These are phyloP conservation scores for Anticlea derivata DNA, from an alignment of 2,888 invertebrate genomes.

Conservation along the genomic window DNA sequence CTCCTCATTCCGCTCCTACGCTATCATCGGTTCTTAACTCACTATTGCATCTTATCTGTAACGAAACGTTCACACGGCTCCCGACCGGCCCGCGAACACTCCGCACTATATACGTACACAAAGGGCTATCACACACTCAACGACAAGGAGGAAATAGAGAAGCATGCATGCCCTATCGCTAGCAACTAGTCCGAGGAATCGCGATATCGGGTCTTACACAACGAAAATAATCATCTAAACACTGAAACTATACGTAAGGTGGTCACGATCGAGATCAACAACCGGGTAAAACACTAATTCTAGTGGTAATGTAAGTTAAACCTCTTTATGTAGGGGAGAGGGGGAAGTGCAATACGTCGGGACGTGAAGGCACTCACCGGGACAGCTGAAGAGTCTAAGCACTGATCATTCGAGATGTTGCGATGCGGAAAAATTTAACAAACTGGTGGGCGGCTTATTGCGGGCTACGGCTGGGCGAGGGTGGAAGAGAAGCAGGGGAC, in stretches of 20 bases:
- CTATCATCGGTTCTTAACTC: constrained; percentile 74
- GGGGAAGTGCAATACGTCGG: constrained; percentile 22
- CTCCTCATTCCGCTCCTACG: constrained; percentile 76
- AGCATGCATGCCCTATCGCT: constrained; percentile 79
- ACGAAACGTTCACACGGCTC: constrained; percentile 66
- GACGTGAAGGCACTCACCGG: constrained; percentile 61
- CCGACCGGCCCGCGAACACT: constrained; percentile 53
- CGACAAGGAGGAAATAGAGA: constrained; percentile 64
- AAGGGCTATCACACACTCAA: constrained; percentile 65
- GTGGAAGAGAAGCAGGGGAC: constrained; percentile 16
- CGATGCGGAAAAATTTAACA: constrained; percentile 47
- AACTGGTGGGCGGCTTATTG: constrained; percentile 54
- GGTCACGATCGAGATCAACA: constrained; percentile 50
- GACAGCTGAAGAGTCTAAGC: constrained; percentile 52
- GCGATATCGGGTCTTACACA: constrained; percentile 53
- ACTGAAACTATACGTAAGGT: constrained; percentile 51
- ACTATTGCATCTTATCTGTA: constrained; percentile 75
- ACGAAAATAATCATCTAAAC: constrained; percentile 63
- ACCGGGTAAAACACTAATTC: constrained; percentile 44
- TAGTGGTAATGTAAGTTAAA: constrained; percentile 41
- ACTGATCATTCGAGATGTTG: constrained; percentile 46
- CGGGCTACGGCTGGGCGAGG: constrained; percentile 42
- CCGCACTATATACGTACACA: constrained; percentile 56
- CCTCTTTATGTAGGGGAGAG: constrained; percentile 10
- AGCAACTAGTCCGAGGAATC: constrained; percentile 59